Conservation (phyloP, 2,888 invertebrate genomes). For the Platycheirus rosarum region DNA sequence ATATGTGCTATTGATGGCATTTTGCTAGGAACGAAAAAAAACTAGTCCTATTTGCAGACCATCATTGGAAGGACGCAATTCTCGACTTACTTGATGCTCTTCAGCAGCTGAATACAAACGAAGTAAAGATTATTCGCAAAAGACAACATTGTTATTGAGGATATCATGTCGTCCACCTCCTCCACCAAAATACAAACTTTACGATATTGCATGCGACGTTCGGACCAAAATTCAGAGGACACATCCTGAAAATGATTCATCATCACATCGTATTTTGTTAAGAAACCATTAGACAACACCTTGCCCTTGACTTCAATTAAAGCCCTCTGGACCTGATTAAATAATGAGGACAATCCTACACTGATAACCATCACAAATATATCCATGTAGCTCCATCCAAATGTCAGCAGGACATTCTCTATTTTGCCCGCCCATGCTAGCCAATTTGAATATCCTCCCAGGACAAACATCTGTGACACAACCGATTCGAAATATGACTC, state of each 20-base stretch:
- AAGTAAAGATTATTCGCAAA: constrained; percentile 85
- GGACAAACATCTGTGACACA: constrained; percentile 77
- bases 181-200: constrained; percentile 83
- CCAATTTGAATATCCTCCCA: constrained; percentile 78
- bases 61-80: not conserved
- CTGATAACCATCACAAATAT: constrained; percentile 88
- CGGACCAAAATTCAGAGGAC: constrained; percentile 83
- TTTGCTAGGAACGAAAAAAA: constrained; percentile 75
- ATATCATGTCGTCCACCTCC: constrained; percentile 83
- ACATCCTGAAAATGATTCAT: constrained; percentile 72
- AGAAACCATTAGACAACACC: constrained; percentile 76
- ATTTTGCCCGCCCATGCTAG: constrained; percentile 79
- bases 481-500: constrained; percentile 77
- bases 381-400: constrained; percentile 89
- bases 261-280: not conserved
- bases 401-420: constrained; percentile 86
- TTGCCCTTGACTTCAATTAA: constrained; percentile 82
- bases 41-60: not conserved
- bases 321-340: constrained; percentile 85
- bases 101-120: constrained; percentile 84
- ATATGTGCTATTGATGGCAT: constrained; percentile 81
- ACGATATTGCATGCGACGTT: constrained; percentile 83
- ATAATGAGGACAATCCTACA: constrained; percentile 86
- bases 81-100: constrained; percentile 82
- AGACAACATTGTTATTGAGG: constrained; percentile 83